Base-by-base conservation (phyloP, 2,113 vertebrate genomes). In the Cochlearius cochlearius region DNA sequence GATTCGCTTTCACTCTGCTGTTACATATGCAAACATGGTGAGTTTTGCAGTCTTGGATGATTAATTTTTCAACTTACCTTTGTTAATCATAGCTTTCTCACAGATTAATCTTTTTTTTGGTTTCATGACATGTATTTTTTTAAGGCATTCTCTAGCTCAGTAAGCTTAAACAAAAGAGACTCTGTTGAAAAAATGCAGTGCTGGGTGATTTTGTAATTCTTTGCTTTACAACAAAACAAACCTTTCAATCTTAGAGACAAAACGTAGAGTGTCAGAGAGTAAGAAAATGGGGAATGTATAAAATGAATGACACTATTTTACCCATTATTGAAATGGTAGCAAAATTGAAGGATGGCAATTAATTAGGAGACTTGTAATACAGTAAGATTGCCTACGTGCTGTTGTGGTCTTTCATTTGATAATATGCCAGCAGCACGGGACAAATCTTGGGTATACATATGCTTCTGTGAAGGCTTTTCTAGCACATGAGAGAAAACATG, bases 81-180 rank as follows among this genome's bases (percentile, higher is more conserved):
- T 87, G 43, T 84, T 92, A 52, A 78, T 83, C 21, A 8, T n/a
- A 53, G 52, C 30, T 69, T 93, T 83, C 26, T 66, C 45, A 29
- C 3, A 17, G 30, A 45, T 83, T 69, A 36, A 52, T 72, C 7
- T 80, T 77, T 60, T 77, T 60, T 39, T 38, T 88, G 4, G 53
- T 56, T 88, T 77, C 17, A 18, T 85, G 38, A 72, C 25, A 6
- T 1, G 8, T 25, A 41, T 91, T 91, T 92, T 92, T 71, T 92
- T 74, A 55, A 91, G 43, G 69, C 80, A 56, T 60, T 71, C n/a
- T 81, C 52, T 67, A 85, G 32, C 64, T 94, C 17, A 21, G 27
- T 78, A 81, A 94, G 69, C 77, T 91, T 92, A 87, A 95, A 93
- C 64, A 89, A 89, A 94, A 91, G 68, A 27, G 49, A 55, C 32